Evolutionary conservation across 2,888 invertebrate genomes (phyloP).

Genomic region (Subacronicta megacephala): DNA sequence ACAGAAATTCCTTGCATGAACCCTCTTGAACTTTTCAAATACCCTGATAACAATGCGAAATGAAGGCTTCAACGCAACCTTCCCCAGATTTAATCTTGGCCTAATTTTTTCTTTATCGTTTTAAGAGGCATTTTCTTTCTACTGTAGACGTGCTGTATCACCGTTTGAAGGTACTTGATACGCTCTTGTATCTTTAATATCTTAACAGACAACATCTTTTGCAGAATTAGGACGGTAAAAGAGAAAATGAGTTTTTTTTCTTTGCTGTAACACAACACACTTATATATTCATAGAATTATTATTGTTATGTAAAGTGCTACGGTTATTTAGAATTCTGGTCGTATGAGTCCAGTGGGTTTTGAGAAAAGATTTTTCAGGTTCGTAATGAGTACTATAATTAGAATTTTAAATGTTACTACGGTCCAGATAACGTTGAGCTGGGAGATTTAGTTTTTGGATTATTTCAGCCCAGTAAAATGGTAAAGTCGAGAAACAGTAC

Average conservation of each 20-base stretch:
- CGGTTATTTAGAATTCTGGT: slow-evolving; percentile 33
- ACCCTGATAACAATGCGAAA: slow-evolving; percentile 62
- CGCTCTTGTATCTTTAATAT: slow-evolving; percentile 69
- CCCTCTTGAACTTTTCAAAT: slow-evolving; percentile 60
- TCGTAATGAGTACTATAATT: slow-evolving; percentile 32
- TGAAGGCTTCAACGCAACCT: slow-evolving; percentile 56
- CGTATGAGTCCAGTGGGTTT: slow-evolving; percentile 20
- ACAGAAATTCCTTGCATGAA: slow-evolving; percentile 48
- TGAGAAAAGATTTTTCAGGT: slow-evolving; percentile 32
- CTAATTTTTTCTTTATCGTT: slow-evolving; percentile 59
- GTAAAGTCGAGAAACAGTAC: slow-evolving; percentile 17
- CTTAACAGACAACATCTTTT: slow-evolving; percentile 67
- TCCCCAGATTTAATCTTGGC: slow-evolving; percentile 64
- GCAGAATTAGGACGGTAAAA: slow-evolving; percentile 62
- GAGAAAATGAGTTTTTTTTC: slow-evolving; percentile 58
- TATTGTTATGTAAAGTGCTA: slow-evolving; percentile 43
- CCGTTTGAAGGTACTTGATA: slow-evolving; percentile 60
- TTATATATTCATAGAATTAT: slow-evolving; percentile 54
- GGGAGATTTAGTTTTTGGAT: slow-evolving; percentile 21
- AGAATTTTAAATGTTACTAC: slow-evolving; percentile 45
- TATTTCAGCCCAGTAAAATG: slow-evolving; percentile 7
- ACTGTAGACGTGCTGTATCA: slow-evolving; percentile 66
- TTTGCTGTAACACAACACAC: slow-evolving; percentile 26
- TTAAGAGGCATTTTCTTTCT: slow-evolving; percentile 50
- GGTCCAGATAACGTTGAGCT: slow-evolving; percentile 27